phyloP scores from a whole-genome alignment of 2,797 vertebrate species.

The Parauchenoglanis ngamensis region DNA sequence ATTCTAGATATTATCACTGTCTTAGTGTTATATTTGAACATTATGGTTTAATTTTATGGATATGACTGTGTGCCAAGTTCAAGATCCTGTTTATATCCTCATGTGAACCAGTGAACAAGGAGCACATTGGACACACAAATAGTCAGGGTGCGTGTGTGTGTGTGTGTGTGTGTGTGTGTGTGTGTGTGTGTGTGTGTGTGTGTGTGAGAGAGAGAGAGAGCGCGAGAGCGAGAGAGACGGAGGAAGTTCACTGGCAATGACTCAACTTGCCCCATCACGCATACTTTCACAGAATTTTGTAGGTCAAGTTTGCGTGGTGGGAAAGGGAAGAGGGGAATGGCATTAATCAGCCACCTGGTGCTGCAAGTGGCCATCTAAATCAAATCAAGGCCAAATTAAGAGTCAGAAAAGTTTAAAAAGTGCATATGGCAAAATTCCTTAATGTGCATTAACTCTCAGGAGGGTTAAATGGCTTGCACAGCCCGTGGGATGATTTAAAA shows the following conservation, averaged over 20 bases:
- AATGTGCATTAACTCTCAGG: conserved; percentile 35
- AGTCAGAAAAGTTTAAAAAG: neutral
- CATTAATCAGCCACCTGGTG: conserved; percentile 51
- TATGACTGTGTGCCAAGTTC: conserved; percentile 41
- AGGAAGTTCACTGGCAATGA: conserved; percentile 61
- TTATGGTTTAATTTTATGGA: neutral
- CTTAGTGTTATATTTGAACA: neutral
- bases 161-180: conserved; percentile 38
- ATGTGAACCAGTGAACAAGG: conserved; percentile 46
- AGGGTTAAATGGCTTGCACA: conserved; percentile 63
- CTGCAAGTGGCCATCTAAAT: conserved; percentile 44
- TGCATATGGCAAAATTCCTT: conserved; percentile 47
- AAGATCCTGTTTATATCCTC: conserved; percentile 56
- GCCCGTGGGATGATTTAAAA: conserved; percentile 57
- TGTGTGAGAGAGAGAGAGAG: conserved; percentile 10
- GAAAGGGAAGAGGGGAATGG: conserved; percentile 45
- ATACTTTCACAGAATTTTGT: conserved; percentile 76
- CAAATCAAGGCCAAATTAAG: conserved; percentile 48
- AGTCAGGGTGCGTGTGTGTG: conserved; percentile 14
- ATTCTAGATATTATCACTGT: neutral
- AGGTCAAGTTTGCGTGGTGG: conserved; percentile 76
- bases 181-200: conserved; percentile 28
- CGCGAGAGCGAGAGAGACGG: conserved; percentile 9
- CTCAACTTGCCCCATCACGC: conserved; percentile 73
- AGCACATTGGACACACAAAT: conserved; percentile 36